Evolutionary conservation across 2,888 invertebrate species (phyloP).

Genomic region (Syrphus vitripennis): DNA sequence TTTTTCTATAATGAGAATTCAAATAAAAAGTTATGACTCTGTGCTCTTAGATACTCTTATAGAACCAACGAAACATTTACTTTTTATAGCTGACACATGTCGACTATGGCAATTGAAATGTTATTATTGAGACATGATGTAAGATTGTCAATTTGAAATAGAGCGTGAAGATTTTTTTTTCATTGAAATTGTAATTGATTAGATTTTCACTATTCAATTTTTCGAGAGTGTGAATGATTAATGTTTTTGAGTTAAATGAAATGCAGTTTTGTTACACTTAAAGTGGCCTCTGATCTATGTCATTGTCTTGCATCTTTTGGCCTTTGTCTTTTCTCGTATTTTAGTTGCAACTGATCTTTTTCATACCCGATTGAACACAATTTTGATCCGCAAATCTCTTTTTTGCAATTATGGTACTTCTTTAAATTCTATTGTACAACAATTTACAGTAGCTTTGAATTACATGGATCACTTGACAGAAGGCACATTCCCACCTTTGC

Average conservation of each 20-base stretch:
- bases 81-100: conserved; percentile 61
- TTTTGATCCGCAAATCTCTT: not conserved
- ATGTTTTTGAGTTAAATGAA: too few species aligned
- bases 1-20: conserved; percentile 1
- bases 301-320: too few species aligned
- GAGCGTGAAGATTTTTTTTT: conserved; percentile 17
- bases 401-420: conserved; percentile 3
- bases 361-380: conserved; percentile 29
- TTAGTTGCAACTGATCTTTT: conserved; percentile 22
- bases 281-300: too few species aligned
- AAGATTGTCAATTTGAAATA: conserved; percentile 16
- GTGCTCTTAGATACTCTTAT: conserved; percentile 31
- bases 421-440: conserved; percentile 34
- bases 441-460: conserved; percentile 51
- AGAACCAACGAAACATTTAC: conserved; percentile 15
- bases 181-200: conserved; percentile 14
- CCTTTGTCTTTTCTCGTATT: conserved; percentile 22
- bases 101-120: conserved; percentile 19
- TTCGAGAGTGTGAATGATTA: not conserved
- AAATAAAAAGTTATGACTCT: conserved; percentile 13
- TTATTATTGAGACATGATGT: conserved; percentile 26
- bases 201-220: not conserved
- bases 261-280: too few species aligned
- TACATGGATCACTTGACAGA: conserved; percentile 45
- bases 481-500: not conserved